Evolutionary conservation across 2,888 invertebrate species (phyloP), one percentile per base, ranked within the genome.

Genomic region (Noctuana brunneofusca): DNA sequence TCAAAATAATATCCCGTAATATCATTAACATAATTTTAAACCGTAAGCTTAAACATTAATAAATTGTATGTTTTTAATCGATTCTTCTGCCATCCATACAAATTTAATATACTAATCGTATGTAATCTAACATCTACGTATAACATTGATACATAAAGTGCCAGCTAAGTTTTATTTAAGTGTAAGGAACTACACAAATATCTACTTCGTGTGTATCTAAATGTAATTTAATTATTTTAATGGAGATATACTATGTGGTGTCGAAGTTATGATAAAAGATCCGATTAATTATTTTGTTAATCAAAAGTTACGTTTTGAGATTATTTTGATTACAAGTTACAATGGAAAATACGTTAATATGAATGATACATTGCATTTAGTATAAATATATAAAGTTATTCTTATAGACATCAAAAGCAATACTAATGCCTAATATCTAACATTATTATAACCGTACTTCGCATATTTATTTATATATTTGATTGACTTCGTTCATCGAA

Each of bases 61-160:
- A 57, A 8, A 41, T 55, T 46, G 43, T 41, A 48, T 38, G n/a
- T 53, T 24, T 43, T 5, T 30, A 14, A 60, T 53, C 11, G 14
- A 14, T 46, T 30, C 22, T 9, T 12, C 38, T 38, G 22, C 52
- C 22, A 16, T 52, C 22, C 60, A 54, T 60, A 60, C 48, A 54
- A 48, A 48, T 50, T 38, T 60, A 46, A 54, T 50, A 24, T 48
- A 22, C 22, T 60, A 60, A 46, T 43, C 12, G 46, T 32, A 32
- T 30, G 27, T 49, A 35, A 12, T 53, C 59, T 60, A 60, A 32
- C 46, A 60, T 58, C 68, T 69, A 71, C 59, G 48, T 72, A 86
- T 85, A 86, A 80, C 73, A 80, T 41, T 80, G 74, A 58, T 77
- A 81, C 73, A 79, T 79, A 78, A 81, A 75, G 89, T 89, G 89